These are phyloP conservation scores for Zosterops pallidus DNA, from an alignment of 2,113 vertebrate genomes.

Conservation along the genomic window DNA sequence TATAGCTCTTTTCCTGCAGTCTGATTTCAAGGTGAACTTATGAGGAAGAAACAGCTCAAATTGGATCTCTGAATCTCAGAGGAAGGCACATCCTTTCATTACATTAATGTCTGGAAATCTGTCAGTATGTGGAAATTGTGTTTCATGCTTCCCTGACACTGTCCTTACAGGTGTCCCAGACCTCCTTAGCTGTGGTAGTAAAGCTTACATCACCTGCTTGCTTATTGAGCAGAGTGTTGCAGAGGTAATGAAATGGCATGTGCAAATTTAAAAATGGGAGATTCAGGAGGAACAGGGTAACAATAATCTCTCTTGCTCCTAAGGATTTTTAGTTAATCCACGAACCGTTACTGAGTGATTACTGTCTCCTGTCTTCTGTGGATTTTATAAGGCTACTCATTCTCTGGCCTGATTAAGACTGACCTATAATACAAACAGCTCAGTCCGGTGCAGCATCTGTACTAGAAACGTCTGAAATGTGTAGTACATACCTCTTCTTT, in stretches of 20 bases:
- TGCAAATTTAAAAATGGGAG: background rate
- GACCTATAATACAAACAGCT: background rate
- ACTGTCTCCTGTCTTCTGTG: background rate
- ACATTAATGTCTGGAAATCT: background rate
- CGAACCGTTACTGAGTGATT: background rate
- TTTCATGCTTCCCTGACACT: background rate
- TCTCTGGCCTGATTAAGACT: background rate
- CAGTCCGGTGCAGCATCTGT: background rate
- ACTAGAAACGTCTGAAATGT: background rate
- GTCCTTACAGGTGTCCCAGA: background rate
- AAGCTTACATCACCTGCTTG: fast-evolving
- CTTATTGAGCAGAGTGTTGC: background rate
- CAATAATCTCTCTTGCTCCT: background rate
- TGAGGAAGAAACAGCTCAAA: background rate
- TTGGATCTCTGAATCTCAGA: background rate
- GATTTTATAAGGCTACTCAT: background rate
- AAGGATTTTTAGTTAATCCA: background rate
- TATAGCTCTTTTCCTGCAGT: background rate
- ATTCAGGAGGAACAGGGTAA: background rate
- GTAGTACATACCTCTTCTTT: background rate
- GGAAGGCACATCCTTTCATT: background rate
- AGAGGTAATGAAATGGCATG: background rate
- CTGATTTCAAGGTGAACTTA: background rate
- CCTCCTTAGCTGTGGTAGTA: background rate
- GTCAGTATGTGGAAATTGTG: background rate